phyloP scores from a whole-genome alignment of 1,140 invertebrate species.

The Neodiprion pinetum region DNA sequence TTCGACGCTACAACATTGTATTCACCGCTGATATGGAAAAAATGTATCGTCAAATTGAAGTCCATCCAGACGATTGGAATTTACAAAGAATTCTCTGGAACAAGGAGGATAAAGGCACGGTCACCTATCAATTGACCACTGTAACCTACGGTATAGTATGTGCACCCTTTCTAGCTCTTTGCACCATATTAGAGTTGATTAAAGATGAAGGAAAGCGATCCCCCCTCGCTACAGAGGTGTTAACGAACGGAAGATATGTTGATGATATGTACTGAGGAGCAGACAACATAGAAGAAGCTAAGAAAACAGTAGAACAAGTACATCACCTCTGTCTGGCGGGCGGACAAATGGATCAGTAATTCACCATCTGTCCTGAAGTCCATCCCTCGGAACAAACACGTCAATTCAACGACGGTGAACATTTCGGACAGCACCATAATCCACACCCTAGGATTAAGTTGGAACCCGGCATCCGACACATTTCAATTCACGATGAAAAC shows the following conservation, averaged over 20 bases:
- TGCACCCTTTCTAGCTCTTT: slow-evolving; percentile 22
- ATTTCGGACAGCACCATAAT: neutral
- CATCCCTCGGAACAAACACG: neutral
- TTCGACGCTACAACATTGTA: slow-evolving; percentile 12
- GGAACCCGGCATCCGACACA: neutral
- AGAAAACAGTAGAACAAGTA: neutral
- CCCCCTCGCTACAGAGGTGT: slow-evolving; percentile 21
- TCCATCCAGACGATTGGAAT: slow-evolving; percentile 37
- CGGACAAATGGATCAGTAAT: neutral
- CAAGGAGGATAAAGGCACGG: slow-evolving; percentile 13
- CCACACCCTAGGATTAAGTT: slow-evolving; percentile 8
- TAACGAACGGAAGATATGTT: slow-evolving; percentile 31
- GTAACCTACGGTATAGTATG: slow-evolving; percentile 39
- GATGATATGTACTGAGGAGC: slow-evolving; percentile 35
- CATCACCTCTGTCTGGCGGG: neutral
- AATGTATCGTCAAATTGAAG: slow-evolving; percentile 38
- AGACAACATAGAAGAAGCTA: slow-evolving; percentile 20
- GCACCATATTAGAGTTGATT: slow-evolving; percentile 22
- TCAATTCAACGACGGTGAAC: neutral
- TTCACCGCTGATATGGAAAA: slow-evolving; percentile 25
- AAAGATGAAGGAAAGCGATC: slow-evolving; percentile 18
- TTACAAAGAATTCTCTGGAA: slow-evolving; percentile 45
- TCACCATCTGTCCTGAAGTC: neutral
- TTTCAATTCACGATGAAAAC: slow-evolving; percentile 1
- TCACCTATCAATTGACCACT: slow-evolving; percentile 41